A percentile compares a stretch with the other conserved stretches of the same genome.
Evolutionary conservation across 2,113 vertebrate genomes (phyloP).

Genomic region (Ellobius talpinus): DNA sequence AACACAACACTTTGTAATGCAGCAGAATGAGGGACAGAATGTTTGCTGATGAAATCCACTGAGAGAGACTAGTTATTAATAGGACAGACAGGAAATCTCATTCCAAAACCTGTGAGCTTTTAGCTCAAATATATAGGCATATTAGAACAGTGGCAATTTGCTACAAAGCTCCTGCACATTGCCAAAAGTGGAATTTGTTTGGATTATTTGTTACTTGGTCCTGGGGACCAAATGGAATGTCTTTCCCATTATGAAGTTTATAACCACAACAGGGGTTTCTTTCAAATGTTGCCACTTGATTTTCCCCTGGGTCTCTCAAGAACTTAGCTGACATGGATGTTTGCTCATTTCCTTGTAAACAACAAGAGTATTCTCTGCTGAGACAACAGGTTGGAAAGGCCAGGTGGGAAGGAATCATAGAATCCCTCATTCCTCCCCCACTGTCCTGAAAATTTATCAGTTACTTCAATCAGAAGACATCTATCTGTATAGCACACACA

Average conservation of each 20-base stretch:
- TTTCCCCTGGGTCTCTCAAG: background rate
- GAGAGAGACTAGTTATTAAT: background rate
- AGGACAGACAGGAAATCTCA: background rate
- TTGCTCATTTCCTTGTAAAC: background rate
- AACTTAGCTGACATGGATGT: background rate
- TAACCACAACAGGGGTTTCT: background rate
- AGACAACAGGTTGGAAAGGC: background rate
- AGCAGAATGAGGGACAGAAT: background rate
- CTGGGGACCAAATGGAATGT: background rate
- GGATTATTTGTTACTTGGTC: background rate
- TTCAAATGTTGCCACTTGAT: background rate
- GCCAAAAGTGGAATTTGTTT: background rate
- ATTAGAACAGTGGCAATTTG: background rate
- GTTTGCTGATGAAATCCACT: background rate
- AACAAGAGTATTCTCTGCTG: background rate
- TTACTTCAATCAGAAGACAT: background rate
- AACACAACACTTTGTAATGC: background rate
- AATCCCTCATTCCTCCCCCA: background rate
- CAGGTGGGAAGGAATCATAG: background rate
- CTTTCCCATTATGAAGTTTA: background rate
- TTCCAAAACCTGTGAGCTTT: background rate
- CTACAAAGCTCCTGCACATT: background rate
- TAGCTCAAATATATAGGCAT: background rate
- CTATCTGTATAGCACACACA: background rate
- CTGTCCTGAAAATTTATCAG: background rate